Evolutionary conservation across 2,888 invertebrate genomes (phyloP).

Genomic region (Xylocampa areola): DNA sequence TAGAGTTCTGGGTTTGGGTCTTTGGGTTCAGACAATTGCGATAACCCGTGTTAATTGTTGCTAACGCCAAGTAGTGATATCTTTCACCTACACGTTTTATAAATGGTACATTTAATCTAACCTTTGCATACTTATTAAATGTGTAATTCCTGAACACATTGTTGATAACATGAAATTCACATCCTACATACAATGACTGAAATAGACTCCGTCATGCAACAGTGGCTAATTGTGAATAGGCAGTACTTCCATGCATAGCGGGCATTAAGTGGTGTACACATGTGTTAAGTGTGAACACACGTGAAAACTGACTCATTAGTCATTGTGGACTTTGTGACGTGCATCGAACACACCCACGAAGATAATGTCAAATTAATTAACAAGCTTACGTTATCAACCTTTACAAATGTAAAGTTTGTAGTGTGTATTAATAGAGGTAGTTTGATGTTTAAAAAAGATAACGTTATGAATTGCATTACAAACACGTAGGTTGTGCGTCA

Average conservation of each 20-base stretch:
- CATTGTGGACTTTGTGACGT: conserved; percentile 64
- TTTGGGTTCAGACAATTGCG: conserved; percentile 34
- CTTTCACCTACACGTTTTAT: conserved; percentile 7
- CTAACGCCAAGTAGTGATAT: conserved; percentile 12
- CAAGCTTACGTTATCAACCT: conserved; percentile 54
- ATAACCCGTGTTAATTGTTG: conserved; percentile 46
- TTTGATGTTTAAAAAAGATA: conserved; percentile 45
- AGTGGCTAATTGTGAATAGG: conserved; percentile 47
- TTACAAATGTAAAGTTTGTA: conserved; percentile 35
- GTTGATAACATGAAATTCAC: conserved; percentile 18
- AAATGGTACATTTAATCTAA: conserved; percentile 17
- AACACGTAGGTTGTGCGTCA: conserved; percentile 50
- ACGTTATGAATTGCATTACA: conserved; percentile 39
- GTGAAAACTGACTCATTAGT: conserved; percentile 39
- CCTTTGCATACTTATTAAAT: conserved; percentile 22
- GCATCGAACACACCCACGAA: conserved; percentile 73
- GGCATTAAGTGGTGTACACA: conserved; percentile 21
- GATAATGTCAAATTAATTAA: conserved; percentile 69
- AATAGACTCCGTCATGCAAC: conserved; percentile 47
- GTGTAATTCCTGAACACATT: conserved; percentile 34
- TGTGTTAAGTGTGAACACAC: conserved; percentile 19
- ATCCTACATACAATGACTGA: conserved; percentile 36
- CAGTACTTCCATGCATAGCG: conserved; percentile 20
- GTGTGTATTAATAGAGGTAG: conserved; percentile 28
- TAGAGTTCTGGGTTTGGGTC: conserved; percentile 22